Percentiles rank a stretch among this genome's conserved stretches.
phyloP scores from a whole-genome alignment of 2,113 vertebrate species.

The Anthoscopus minutus region DNA sequence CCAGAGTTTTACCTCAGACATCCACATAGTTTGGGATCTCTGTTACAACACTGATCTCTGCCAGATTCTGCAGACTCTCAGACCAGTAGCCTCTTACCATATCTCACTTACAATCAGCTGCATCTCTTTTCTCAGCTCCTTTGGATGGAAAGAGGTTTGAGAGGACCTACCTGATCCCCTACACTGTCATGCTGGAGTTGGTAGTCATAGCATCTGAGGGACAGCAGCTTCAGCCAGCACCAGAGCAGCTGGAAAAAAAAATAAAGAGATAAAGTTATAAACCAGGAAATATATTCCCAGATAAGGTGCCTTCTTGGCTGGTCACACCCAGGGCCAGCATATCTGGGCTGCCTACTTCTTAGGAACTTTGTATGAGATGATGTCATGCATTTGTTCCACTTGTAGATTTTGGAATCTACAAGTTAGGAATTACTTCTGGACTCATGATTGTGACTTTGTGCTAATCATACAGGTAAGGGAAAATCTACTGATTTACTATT shows the following conservation, averaged over 20 bases:
- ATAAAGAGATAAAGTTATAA: background rate
- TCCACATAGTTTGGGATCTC: background rate
- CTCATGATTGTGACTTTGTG: background rate
- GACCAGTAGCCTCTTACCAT: background rate
- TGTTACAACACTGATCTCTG: background rate
- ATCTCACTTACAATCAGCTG: background rate
- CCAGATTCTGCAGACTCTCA: background rate
- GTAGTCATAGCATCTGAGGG: background rate
- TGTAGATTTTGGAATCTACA: background rate
- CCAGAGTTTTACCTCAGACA: background rate
- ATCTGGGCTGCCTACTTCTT: background rate
- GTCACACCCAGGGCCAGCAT: background rate
- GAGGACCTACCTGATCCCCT: background rate
- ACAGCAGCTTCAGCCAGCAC: background rate
- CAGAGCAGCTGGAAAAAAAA: background rate
- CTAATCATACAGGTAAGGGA: background rate
- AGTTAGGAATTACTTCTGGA: background rate
- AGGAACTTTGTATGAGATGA: background rate
- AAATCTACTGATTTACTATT: background rate
- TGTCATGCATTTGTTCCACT: background rate
- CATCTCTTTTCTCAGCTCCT: background rate
- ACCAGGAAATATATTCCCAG: background rate
- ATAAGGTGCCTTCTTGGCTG: background rate
- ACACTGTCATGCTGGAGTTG: fast-evolving
- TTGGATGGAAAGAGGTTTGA: background rate